Base-by-base conservation (phyloP, 2,113 vertebrate species). In the Lonchura striata region DNA sequence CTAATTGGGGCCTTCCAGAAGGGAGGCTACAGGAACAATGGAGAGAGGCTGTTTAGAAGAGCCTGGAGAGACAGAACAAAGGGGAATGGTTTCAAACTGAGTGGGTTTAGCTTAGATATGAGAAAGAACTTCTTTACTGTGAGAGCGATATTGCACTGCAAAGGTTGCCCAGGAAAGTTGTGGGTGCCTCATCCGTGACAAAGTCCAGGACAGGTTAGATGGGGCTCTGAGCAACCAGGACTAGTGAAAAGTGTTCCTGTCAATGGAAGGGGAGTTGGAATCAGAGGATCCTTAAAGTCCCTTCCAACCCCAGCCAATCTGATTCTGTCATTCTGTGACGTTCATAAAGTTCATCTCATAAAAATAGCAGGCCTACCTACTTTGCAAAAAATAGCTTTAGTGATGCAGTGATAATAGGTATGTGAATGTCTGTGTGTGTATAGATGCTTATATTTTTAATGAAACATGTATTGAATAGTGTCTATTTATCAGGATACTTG, bases 21-120 rank as follows among this genome's bases (percentile, higher is more conserved):
- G 24, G 20, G 9, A 52, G 4, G 5, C 18, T 60, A 15, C 16
- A 60, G n/a, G 11, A 39, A 21, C 0, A 0, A n/a, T 11, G 35
- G 14, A 64, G 31, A 59, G 19, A 13, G 33, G 17, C 16, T 28
- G 1, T 46, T 82, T 24, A 39, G 15, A 39, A 53, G 20, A 39
- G 39, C 46, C 16, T 30, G 19, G 20, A 68, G 39, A 39, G 30
- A 24, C 28, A 52, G 33, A 11, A n/a, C 19, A 21, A 52, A 16
- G 13, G 16, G 9, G 6, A 72, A 37, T 37, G 21, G 20, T 30
- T 89, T n/a, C n/a, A 75, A 31, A 47, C 1, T 7, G 30, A 10
- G 2, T 39, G 30, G 11, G 16, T 35, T 61, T 53, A 68, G 2
- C 2, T 47, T 8, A 22, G 11, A 7, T 41, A 54, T 15, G n/a